Percentiles rank a stretch among this genome's conserved stretches.
phyloP scores from a whole-genome alignment of 2,888 invertebrate genomes.

The Venusia cambrica region DNA sequence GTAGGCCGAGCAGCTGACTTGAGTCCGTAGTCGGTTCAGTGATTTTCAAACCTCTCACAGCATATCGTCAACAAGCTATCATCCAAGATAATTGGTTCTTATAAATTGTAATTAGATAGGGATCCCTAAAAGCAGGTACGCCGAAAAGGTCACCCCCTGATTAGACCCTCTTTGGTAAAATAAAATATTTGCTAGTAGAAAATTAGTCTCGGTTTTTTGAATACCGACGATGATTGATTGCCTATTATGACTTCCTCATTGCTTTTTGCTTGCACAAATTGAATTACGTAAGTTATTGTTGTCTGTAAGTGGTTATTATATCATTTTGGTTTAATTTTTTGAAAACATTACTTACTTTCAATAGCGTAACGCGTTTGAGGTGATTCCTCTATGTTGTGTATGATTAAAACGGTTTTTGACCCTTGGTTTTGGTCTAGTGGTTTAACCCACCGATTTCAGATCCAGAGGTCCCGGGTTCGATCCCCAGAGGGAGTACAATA shows the following conservation, averaged over 20 bases:
- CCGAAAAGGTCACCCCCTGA: constrained; percentile 10
- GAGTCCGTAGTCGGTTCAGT: no score
- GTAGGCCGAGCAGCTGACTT: no score
- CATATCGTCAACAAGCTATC: no score
- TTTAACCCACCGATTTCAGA: no score
- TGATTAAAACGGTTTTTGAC: no score
- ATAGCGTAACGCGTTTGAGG: constrained; percentile 13
- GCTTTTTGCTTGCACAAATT: constrained; percentile 28
- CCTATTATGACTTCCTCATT: constrained; percentile 29
- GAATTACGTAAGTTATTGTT: constrained; percentile 22
- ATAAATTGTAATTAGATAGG: neutral
- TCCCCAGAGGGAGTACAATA: no score
- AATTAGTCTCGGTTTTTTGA: constrained; percentile 28
- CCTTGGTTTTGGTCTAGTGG: no score
- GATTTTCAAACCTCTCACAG: no score
- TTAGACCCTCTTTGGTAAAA: constrained; percentile 4
- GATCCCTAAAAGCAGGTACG: constrained; percentile 9
- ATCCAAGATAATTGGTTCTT: no score
- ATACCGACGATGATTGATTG: constrained; percentile 28
- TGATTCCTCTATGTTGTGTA: no score
- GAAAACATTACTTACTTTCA: constrained; percentile 7
- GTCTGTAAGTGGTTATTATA: constrained; percentile 15
- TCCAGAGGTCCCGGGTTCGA: no score
- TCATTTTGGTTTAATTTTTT: constrained; percentile 15
- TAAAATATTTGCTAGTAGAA: constrained; percentile 15